Evolutionary conservation across 2,797 vertebrate species (phyloP).

Genomic region (Taeniopygia guttata): DNA sequence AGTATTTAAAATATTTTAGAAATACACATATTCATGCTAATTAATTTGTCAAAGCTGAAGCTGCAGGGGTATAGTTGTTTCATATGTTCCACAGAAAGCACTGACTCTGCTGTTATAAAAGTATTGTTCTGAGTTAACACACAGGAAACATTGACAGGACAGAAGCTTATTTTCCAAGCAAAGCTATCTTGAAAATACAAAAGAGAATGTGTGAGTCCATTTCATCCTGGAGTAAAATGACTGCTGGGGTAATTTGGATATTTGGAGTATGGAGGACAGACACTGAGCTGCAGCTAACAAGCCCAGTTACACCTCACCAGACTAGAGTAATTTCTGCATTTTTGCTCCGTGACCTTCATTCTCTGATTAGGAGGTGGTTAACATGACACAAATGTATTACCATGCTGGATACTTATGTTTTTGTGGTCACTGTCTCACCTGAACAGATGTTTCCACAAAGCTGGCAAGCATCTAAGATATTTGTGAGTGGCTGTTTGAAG

Average conservation of each 20-base stretch:
- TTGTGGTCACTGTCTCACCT: neutral
- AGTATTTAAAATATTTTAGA: neutral
- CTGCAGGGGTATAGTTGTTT: constrained; percentile 1
- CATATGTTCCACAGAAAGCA: constrained; percentile 3
- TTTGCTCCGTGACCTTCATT: neutral
- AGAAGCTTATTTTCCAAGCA: constrained; percentile 21
- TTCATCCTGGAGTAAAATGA: neutral
- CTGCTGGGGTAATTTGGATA: neutral
- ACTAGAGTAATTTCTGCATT: neutral
- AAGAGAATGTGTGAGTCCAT: neutral
- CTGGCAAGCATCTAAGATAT: neutral
- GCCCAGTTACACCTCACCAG: neutral
- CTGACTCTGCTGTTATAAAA: neutral
- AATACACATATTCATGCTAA: neutral
- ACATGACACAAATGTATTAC: neutral
- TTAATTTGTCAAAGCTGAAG: neutral
- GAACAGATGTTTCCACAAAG: neutral
- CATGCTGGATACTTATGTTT: neutral
- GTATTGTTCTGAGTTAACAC: constrained; percentile 8
- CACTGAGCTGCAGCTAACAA: neutral
- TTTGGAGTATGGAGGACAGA: neutral
- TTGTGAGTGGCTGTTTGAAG: neutral
- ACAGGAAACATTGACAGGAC: neutral
- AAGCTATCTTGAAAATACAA: neutral
- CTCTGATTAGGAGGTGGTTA: neutral